Evolutionary conservation across 2,888 invertebrate genomes (phyloP), one percentile per base, ranked within the genome.

Genomic region (Sesamia inferens): DNA sequence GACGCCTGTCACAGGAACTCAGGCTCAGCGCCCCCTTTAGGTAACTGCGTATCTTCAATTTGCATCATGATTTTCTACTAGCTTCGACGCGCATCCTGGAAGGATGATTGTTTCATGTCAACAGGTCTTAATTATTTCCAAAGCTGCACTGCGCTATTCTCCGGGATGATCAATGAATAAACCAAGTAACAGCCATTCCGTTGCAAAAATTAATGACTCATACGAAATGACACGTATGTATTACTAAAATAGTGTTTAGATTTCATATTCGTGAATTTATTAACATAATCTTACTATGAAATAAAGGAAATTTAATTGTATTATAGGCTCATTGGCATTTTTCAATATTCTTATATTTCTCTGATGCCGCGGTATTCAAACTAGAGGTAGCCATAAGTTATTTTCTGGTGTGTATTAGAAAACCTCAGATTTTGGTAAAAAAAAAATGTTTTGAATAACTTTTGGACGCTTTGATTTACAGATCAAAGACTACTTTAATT

Each of bases 51-150:
- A 48, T 39, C 14, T 71, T 61, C 13, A 8, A 39, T 7, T 58
- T 64, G 62, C 63, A 48, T 63, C 71, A 73, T 73, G 13, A 6
- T 71, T 63, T 71, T 83, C 83, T 64, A 64, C 74, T 71, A 79
- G 47, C 42, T 74, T 81, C 79, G 59, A 61, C 3, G 24, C n/a
- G 22, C 31, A 22, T 13, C 19, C 44, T 62, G 71, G 14, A 22
- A 14, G 13, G 55, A 24, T 48, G 13, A 48, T 19, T 24, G 5
- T 0, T 3, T 58, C 67, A 51, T 24, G 64, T 75, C 68, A 19
- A 80, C 81, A 67, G 10, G 48, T 51, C 31, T 66, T 39, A 22
- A n/a, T 42, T 61, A 5, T 51, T 31, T 22, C 2, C 7, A 11
- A 42, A 24, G 8, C 14, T 13, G 51, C n/a, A n/a, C 19, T n/a